phyloP scores from a whole-genome alignment of 2,888 invertebrate genomes.

The Tiliacea aurago region DNA sequence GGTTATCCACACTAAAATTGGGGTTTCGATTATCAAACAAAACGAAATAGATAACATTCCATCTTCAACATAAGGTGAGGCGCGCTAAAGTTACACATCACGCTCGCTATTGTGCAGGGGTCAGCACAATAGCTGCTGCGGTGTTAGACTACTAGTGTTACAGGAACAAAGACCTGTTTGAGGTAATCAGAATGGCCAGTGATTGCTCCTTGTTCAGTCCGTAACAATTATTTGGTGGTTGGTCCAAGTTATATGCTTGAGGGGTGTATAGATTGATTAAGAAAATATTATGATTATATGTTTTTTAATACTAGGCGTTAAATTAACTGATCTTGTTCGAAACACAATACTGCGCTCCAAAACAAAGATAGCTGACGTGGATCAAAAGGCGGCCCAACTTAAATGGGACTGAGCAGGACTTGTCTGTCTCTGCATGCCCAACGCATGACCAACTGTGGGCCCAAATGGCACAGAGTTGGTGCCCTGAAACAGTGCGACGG shows the following conservation, averaged over 20 bases:
- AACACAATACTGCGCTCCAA: too few relatives aligned
- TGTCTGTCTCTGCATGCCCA: too few relatives aligned
- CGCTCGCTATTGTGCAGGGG: slow-evolving; percentile 59
- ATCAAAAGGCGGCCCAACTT: too few relatives aligned
- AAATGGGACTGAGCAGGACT: too few relatives aligned
- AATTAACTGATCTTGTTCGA: too few relatives aligned
- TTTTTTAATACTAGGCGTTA: too few relatives aligned
- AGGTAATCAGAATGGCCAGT: slow-evolving; percentile 65
- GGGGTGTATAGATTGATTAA: not conserved
- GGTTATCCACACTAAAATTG: slow-evolving; percentile 22
- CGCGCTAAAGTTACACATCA: slow-evolving; percentile 62
- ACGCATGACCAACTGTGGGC: too few relatives aligned
- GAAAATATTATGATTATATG: not conserved
- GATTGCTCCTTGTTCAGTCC: slow-evolving; percentile 75
- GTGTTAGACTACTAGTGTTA: slow-evolving; percentile 78
- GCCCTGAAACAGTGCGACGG: too few relatives aligned
- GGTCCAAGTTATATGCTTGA: slow-evolving; percentile 50
- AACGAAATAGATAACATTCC: slow-evolving; percentile 47
- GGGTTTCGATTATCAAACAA: slow-evolving; percentile 9
- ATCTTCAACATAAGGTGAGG: slow-evolving; percentile 24
- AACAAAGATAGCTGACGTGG: too few relatives aligned
- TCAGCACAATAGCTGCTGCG: slow-evolving; percentile 58
- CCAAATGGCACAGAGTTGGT: too few relatives aligned
- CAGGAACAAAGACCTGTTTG: slow-evolving; percentile 69
- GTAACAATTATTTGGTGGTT: slow-evolving; percentile 59